A percentile compares a stretch with the other conserved stretches of the same genome.
phyloP scores from a whole-genome alignment of 53 echinoderm and acorn worm species.

The Patiria pectinifera region DNA sequence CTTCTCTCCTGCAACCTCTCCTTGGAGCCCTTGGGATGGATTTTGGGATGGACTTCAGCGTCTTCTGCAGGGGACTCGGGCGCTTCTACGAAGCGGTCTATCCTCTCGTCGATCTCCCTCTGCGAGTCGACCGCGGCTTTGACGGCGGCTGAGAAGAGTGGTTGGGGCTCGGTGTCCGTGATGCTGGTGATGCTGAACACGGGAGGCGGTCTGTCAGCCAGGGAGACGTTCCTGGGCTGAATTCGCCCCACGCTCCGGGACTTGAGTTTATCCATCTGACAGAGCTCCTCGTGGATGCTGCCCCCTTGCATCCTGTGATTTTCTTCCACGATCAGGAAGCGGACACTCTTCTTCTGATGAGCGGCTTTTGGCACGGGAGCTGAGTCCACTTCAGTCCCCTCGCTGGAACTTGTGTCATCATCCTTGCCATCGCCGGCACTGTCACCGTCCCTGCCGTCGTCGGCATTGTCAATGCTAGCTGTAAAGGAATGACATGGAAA shows the following conservation, averaged over 20 bases:
- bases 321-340: constrained; percentile 28
- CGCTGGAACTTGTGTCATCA: background rate
- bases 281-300: constrained; percentile 55
- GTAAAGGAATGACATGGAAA: background rate
- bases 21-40: background rate
- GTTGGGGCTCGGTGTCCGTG: background rate
- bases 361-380: background rate
- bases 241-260: background rate
- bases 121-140: constrained; percentile 11
- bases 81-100: constrained; percentile 13
- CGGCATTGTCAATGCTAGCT: background rate
- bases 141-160: background rate
- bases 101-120: constrained; percentile 19
- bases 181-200: constrained; percentile 53
- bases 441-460: background rate
- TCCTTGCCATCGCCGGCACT: background rate
- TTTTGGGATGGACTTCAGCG: background rate
- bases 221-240: constrained; percentile 12
- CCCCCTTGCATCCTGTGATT: constrained; percentile 22
- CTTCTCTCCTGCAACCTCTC: constrained; percentile 35
- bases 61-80: constrained; percentile 1
- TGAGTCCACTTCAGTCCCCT: background rate
- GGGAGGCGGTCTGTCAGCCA: constrained; percentile 38
- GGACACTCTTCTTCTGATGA: constrained; percentile 36
- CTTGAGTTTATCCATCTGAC: constrained; percentile 14